A percentile compares a stretch with the other conserved stretches of the same genome.
Evolutionary conservation across 2,113 vertebrate species (phyloP).

Genomic region (Rissa tridactyla): DNA sequence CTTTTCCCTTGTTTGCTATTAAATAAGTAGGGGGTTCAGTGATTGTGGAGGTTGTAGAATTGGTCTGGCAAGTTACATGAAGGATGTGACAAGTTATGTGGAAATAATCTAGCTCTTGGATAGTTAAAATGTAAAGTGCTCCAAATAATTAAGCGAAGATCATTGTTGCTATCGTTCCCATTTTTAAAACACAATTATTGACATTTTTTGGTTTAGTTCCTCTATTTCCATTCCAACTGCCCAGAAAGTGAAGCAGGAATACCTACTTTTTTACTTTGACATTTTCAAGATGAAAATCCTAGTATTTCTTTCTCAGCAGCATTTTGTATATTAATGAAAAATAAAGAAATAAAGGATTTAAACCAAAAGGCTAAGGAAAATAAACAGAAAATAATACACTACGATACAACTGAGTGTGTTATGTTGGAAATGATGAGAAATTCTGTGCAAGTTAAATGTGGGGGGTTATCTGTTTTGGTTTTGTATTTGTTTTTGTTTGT

Average conservation of each 20-base stretch:
- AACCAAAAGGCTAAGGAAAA: neutral
- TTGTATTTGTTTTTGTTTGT: neutral
- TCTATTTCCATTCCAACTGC: neutral
- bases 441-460: neutral
- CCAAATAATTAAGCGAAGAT: neutral
- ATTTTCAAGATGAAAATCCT: neutral
- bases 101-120: neutral
- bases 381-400: neutral
- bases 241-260: neutral
- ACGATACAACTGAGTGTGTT: neutral
- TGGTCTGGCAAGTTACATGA: neutral
- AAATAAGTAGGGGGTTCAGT: neutral
- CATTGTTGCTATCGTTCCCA: neutral
- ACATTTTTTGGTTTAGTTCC: neutral
- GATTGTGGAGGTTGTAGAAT: neutral
- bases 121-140: neutral
- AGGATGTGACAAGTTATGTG: neutral
- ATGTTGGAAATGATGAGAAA: neutral
- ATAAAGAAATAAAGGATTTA: neutral
- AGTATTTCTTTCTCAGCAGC: neutral
- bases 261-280: neutral
- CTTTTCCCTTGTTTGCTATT: neutral
- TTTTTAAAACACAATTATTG: neutral
- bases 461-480: fast-evolving
- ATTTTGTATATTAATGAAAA: neutral